Evolutionary conservation across 2,113 vertebrate genomes (phyloP), one percentile per base, ranked within the genome.

Genomic region (Odocoileus hemionus): DNA sequence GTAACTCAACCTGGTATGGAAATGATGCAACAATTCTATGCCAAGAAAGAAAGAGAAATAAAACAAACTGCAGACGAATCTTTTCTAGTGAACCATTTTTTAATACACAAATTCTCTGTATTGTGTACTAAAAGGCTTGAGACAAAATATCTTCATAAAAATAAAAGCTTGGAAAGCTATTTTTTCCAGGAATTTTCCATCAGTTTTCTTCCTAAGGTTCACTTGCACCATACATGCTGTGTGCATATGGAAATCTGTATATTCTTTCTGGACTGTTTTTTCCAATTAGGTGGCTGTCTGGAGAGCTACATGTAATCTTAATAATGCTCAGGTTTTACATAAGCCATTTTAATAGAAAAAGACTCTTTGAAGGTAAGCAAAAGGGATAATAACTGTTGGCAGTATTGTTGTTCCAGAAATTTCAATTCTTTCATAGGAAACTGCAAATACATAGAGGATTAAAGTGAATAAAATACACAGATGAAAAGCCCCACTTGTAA

Each of bases 391-490:
- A 93, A 87, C 55, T 86, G 70, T 95, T 97, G 78, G 92, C 78
- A 96, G 21, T 39, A 76, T 91, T 67, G 28, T 57, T 89, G 43
- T 79, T 97, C 82, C 82, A 79, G 82, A 97, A 96, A 90, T 95
- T 89, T 95, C 90, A 93, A 0, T 86, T 88, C 70, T 95, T 91
- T 95, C 92, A 43, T 89, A 92, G 70, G 94, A 96, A 97, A 92
- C 94, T 92, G 55, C 96, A 95, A 96, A 95, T 86, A 96, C 84
- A 92, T 92, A 95, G 61, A 94, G 94, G 83, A 96, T 96, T 97
- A 96, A 91, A 96, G 76, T 45, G 39, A 92, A 60, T 86, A 25
- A 19, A 94, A 58, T 54, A 80, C 76, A 86, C 82, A 95, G 85
- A 96, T 58, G 74, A 96, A 96, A 96, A 95, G 45, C 70, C 33